phyloP scores from a whole-genome alignment of 2,113 vertebrate species.

The Sturnira hondurensis region DNA sequence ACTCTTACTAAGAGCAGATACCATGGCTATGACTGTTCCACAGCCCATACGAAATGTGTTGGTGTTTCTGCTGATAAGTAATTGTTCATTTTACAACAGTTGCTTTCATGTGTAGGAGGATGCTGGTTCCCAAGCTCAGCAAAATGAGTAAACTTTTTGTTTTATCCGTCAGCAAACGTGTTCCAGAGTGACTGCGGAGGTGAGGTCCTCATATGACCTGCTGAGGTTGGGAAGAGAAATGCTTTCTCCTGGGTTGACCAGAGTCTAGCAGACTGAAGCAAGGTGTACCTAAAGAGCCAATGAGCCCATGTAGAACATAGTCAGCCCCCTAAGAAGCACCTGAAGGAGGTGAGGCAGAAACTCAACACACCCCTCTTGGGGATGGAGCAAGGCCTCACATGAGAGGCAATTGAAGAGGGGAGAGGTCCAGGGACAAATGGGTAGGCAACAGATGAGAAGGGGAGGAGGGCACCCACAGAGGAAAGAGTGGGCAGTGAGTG shows the following conservation, averaged over 20 bases:
- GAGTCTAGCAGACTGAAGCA: background rate
- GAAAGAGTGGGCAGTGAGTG: accelerated
- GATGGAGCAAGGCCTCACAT: background rate
- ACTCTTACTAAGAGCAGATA: background rate
- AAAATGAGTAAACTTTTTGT: background rate
- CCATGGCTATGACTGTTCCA: background rate
- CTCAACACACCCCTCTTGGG: background rate
- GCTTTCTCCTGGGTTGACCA: background rate
- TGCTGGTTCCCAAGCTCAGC: background rate
- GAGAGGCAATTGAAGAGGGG: background rate
- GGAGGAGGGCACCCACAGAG: background rate
- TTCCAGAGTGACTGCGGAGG: background rate
- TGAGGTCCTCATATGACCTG: background rate
- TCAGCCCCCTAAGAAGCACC: background rate
- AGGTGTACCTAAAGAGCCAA: background rate
- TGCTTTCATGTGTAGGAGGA: background rate
- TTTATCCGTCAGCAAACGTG: background rate
- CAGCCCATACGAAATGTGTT: background rate
- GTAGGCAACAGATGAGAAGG: background rate
- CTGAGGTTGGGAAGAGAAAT: background rate
- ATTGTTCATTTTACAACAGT: background rate
- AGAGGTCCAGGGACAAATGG: no score
- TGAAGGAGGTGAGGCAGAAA: background rate
- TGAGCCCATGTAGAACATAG: accelerated
- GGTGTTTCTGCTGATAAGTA: background rate